Percentiles rank a stretch among this genome's conserved stretches.
Evolutionary conservation across 2,797 vertebrate species (phyloP).

Genomic region (Chrysocyon brachyurus): DNA sequence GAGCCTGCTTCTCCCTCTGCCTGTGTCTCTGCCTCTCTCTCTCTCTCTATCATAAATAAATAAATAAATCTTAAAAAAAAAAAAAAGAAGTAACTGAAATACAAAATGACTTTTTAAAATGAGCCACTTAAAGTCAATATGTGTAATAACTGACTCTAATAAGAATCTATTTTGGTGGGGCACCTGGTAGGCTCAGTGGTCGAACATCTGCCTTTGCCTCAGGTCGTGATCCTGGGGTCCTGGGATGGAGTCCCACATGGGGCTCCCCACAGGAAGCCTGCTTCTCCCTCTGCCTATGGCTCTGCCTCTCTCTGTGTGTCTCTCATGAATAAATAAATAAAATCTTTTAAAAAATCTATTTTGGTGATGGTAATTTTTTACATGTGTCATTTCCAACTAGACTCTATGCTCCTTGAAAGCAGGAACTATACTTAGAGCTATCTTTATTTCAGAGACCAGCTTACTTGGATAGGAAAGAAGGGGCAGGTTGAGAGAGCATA

Average conservation of each 20-base stretch:
- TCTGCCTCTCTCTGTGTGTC: too few species aligned
- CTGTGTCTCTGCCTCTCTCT: too few species aligned
- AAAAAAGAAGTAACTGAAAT: not conserved
- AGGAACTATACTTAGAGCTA: not conserved
- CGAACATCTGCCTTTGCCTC: too few species aligned
- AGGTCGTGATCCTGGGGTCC: too few species aligned
- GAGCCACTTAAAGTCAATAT: not conserved
- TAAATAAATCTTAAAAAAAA: too few species aligned
- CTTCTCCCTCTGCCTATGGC: too few species aligned
- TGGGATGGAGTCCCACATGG: too few species aligned
- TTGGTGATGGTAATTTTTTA: not conserved
- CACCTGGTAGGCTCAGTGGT: too few species aligned
- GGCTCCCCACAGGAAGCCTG: too few species aligned
- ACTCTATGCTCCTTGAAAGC: not conserved
- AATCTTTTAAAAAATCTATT: not conserved
- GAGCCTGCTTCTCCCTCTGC: too few species aligned
- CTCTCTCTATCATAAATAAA: too few species aligned
- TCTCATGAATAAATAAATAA: too few species aligned
- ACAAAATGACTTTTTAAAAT: not conserved
- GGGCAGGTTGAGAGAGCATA: not conserved
- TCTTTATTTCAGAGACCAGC: not conserved
- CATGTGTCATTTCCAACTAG: not conserved
- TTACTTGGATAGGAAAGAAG: not conserved
- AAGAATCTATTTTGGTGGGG: not conserved
- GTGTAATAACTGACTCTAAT: not conserved